Conservation (phyloP, 1,140 invertebrate genomes). For the Bathynomus jamesi region DNA sequence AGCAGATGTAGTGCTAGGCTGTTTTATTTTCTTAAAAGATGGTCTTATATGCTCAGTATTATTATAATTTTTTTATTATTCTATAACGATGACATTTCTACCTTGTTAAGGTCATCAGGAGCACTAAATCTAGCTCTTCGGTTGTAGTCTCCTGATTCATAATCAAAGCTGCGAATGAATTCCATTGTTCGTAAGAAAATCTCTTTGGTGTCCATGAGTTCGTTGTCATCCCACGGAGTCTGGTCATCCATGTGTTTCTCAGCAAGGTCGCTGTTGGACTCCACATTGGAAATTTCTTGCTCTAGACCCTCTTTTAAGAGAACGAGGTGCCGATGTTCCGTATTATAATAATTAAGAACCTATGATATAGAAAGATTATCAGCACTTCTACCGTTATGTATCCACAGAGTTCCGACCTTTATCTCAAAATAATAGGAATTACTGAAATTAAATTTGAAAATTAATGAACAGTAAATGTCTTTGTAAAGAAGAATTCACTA, state of each 20-base stretch:
- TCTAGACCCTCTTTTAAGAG: conserved; percentile 87
- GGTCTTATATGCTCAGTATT: too few species aligned
- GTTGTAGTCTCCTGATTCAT: conserved; percentile 73
- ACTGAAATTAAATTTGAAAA: too few species aligned
- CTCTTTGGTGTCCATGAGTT: conserved; percentile 87
- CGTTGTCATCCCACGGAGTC: conserved; percentile 52
- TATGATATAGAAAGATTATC: neutral
- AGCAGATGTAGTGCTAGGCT: too few species aligned
- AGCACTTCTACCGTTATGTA: too few species aligned
- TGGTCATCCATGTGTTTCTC: conserved; percentile 86
- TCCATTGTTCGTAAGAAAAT: conserved; percentile 86
- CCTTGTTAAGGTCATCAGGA: conserved; percentile 71
- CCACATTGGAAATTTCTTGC: conserved; percentile 83
- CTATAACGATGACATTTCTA: too few species aligned
- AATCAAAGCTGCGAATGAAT: conserved; percentile 86
- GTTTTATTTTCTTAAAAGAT: too few species aligned
- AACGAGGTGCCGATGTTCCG: conserved; percentile 70
- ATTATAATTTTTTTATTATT: too few species aligned
- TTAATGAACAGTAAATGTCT: too few species aligned
- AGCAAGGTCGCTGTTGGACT: conserved; percentile 91
- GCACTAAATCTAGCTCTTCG: conserved; percentile 74
- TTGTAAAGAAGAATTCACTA: too few species aligned
- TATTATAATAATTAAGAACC: conserved; percentile 67
- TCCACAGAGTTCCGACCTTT: too few species aligned
- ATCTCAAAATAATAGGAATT: too few species aligned